Evolutionary conservation across 2,888 invertebrate species (phyloP).

Genomic region (Hecatera dysodea): DNA sequence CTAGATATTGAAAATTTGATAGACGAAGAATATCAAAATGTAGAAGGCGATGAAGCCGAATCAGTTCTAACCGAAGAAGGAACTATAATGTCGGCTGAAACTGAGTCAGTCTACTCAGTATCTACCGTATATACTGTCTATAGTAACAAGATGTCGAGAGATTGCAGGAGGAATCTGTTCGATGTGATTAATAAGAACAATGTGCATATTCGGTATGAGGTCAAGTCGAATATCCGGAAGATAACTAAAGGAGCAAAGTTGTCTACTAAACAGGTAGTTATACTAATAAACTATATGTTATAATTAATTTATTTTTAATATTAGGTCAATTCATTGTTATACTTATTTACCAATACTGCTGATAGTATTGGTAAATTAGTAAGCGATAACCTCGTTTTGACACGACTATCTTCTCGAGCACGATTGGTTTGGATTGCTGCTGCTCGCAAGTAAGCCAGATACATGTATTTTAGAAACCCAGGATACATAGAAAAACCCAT

Average conservation of each 20-base stretch:
- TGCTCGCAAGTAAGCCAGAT: too few species aligned
- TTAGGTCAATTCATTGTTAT: too few species aligned
- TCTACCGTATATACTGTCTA: conserved; percentile 83
- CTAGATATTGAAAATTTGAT: conserved; percentile 85
- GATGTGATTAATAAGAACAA: conserved; percentile 86
- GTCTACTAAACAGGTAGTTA: conserved; percentile 88
- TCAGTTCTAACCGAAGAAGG: conserved; percentile 85
- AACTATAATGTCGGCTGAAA: conserved; percentile 83
- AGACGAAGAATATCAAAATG: conserved; percentile 88
- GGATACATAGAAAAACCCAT: neutral
- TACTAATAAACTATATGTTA: too few species aligned
- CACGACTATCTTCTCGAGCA: too few species aligned
- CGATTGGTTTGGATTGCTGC: too few species aligned
- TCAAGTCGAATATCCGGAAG: conserved; percentile 84
- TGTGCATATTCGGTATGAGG: conserved; percentile 83
- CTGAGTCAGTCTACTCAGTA: conserved; percentile 84
- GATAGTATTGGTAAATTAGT: too few species aligned
- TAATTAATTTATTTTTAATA: too few species aligned
- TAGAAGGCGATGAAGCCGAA: conserved; percentile 85
- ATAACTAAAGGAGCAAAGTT: conserved; percentile 88
- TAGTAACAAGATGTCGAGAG: conserved; percentile 81
- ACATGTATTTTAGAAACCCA: too few species aligned
- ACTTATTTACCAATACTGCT: too few species aligned
- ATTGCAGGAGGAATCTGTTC: conserved; percentile 85
- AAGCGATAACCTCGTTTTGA: too few species aligned